These are phyloP conservation scores for Eurystomus glaucurus DNA, from an alignment of 2,797 vertebrate species.

Conservation along the genomic window DNA sequence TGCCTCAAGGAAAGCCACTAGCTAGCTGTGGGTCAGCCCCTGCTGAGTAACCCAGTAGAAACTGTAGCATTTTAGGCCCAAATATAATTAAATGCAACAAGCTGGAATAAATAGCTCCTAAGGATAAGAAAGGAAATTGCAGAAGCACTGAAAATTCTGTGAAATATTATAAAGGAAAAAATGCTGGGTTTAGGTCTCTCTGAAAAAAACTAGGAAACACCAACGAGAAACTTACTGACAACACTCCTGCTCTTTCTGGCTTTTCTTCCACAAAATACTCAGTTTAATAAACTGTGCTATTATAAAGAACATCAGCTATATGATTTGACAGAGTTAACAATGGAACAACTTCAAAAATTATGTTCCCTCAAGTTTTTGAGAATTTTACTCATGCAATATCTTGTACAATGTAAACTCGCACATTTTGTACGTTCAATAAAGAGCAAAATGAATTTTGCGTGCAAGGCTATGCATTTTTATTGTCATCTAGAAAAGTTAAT, in stretches of 20 bases:
- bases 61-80: not conserved
- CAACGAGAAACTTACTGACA: not conserved
- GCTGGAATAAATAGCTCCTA: not conserved
- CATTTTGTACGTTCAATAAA: not conserved
- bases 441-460: conserved; percentile 52
- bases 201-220: not conserved
- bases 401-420: not conserved
- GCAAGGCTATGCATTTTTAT: conserved; percentile 57
- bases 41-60: not conserved
- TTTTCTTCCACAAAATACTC: not conserved
- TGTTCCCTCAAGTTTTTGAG: not conserved
- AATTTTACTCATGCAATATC: not conserved
- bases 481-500: conserved; percentile 78
- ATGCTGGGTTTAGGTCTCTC: not conserved
- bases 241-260: not conserved
- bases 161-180: not conserved
- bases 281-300: not conserved
- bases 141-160: not conserved
- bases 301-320: not conserved
- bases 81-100: not conserved
- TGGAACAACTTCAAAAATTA: not conserved
- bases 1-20: not conserved
- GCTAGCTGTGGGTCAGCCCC: not conserved
- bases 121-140: not conserved
- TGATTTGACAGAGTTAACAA: not conserved